Evolutionary conservation across 1,140 invertebrate species (phyloP).

Genomic region (Forficula auricularia): DNA sequence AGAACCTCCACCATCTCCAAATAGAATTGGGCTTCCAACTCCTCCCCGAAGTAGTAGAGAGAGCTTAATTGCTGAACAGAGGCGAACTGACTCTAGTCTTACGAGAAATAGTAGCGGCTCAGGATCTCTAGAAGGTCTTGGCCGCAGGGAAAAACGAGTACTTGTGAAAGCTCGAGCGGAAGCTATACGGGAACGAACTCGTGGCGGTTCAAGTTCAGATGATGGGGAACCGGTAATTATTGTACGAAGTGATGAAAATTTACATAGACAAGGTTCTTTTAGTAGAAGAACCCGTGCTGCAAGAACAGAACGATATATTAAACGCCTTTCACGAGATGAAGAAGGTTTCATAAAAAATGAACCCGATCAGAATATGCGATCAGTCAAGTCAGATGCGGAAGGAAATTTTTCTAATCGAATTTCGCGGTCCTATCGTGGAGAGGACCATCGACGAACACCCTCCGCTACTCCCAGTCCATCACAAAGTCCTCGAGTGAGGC

Average conservation of each 20-base stretch:
- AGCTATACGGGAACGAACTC: conserved; percentile 39
- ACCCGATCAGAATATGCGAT: conserved; percentile 23
- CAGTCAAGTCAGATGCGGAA: conserved; percentile 14
- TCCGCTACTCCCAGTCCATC: conserved; percentile 19
- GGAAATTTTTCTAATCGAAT: too few relatives aligned
- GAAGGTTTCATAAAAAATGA: conserved; percentile 32
- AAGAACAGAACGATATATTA: conserved; percentile 58
- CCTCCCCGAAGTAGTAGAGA: conserved; percentile 22
- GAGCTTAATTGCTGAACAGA: conserved; percentile 10
- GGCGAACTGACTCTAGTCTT: conserved; percentile 9
- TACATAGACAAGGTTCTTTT: conserved; percentile 32
- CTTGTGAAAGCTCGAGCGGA: conserved; percentile 42
- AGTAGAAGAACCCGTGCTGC: conserved; percentile 40
- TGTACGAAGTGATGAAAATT: conserved; percentile 18
- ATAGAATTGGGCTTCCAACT: conserved; percentile 26
- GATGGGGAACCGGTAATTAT: conserved; percentile 36
- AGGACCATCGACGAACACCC: conserved; percentile 10
- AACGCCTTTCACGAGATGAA: conserved; percentile 50
- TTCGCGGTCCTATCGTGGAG: too few relatives aligned
- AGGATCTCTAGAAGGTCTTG: conserved; percentile 30
- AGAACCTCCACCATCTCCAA: conserved; percentile 27
- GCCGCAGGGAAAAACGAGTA: conserved; percentile 28
- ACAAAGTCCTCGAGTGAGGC: conserved; percentile 14
- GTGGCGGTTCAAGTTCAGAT: conserved; percentile 49
- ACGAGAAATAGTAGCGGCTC: conserved; percentile 19